These are phyloP conservation scores for Bhutanitis thaidina DNA, from an alignment of 2,888 invertebrate genomes.

Conservation along the genomic window DNA sequence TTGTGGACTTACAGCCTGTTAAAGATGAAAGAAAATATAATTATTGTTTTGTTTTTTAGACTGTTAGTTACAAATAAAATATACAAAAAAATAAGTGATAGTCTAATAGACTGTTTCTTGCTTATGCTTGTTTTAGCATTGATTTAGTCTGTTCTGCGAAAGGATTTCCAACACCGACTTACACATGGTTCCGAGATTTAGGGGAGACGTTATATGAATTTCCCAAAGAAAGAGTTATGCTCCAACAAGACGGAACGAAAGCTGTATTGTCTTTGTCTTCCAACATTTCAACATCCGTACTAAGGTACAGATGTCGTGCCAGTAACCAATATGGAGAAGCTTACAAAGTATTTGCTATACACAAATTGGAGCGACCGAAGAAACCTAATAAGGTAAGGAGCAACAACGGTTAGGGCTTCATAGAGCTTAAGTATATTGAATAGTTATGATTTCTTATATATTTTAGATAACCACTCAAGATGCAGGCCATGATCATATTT, in stretches of 20 bases:
- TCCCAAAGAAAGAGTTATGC: conserved; percentile 40
- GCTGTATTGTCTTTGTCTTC: conserved; percentile 43
- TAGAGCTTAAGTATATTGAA: background rate
- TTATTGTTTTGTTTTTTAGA: no score
- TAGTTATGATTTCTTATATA: background rate
- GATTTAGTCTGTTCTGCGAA: conserved; percentile 48
- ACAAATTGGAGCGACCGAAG: conserved; percentile 42
- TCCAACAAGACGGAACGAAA: conserved; percentile 31
- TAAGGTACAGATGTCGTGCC: conserved; percentile 49
- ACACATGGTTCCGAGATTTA: conserved; percentile 51
- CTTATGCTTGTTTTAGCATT: conserved; percentile 43
- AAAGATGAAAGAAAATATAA: no score
- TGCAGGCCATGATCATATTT: conserved; percentile 27
- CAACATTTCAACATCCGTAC: conserved; percentile 39
- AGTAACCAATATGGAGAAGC: conserved; percentile 45
- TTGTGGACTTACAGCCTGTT: no score
- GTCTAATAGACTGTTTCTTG: no score
- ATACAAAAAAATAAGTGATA: no score
- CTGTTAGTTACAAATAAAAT: no score
- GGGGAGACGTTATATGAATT: conserved; percentile 41
- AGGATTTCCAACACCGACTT: conserved; percentile 51
- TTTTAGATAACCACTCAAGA: conserved; percentile 38
- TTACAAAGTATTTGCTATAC: conserved; percentile 39
- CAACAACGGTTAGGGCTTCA: background rate
- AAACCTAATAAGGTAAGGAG: conserved; percentile 44